Conservation (phyloP, 2,113 vertebrate genomes). For the Cebidichthys violaceus region DNA sequence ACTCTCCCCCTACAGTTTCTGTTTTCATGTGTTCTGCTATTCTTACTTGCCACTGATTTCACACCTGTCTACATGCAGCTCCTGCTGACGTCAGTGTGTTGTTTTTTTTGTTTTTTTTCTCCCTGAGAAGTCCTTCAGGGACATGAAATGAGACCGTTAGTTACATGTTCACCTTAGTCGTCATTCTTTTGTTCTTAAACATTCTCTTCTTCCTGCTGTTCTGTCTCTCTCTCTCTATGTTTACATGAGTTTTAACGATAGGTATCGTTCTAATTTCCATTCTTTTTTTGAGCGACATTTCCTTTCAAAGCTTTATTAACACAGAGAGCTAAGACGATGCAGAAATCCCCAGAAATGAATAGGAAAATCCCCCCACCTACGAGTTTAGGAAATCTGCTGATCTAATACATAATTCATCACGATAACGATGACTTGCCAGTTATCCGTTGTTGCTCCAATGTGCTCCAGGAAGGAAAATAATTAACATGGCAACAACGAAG, state of each 20-base stretch:
- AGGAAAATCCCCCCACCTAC: not conserved
- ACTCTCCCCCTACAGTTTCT: conserved; percentile 28
- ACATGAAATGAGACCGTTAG: not conserved
- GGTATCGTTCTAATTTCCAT: not conserved
- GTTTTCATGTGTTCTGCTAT: conserved; percentile 14
- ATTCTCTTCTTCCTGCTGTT: not conserved
- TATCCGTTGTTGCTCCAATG: not conserved
- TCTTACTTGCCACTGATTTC: conserved; percentile 34
- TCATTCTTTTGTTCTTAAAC: not conserved
- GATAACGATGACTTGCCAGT: not conserved
- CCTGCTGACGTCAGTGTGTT: not conserved
- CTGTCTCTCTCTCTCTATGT: not conserved
- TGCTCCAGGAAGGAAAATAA: not conserved
- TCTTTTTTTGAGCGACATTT: not conserved
- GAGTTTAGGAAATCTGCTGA: not conserved
- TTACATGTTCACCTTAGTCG: not conserved
- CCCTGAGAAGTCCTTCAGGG: not conserved
- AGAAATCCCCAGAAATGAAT: not conserved
- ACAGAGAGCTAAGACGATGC: not conserved
- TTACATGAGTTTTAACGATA: not conserved
- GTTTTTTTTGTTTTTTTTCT: not conserved
- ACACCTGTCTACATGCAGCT: conserved; percentile 18
- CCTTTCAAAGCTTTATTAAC: not conserved
- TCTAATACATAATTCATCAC: not conserved
- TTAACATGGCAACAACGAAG: conserved; percentile 13